A percentile compares a stretch with the other conserved stretches of the same genome.
These are phyloP conservation scores for Nycticryphes semicollaris DNA, from an alignment of 2,113 vertebrate species.

Conservation along the genomic window DNA sequence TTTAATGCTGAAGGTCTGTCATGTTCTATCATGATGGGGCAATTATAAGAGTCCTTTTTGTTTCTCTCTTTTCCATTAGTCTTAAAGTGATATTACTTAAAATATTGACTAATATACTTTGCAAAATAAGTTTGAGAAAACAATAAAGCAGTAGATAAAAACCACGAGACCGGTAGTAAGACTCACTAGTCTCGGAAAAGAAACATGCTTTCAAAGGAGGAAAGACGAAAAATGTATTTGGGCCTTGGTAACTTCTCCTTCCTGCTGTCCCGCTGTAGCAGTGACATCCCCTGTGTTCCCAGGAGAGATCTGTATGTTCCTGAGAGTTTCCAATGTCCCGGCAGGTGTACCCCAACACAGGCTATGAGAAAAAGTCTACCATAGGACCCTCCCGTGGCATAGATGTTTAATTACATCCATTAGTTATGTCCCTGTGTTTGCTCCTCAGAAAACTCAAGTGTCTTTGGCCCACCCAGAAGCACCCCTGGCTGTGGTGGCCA, in stretches of 20 bases:
- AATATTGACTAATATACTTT: background rate
- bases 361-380: background rate
- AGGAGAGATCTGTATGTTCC: background rate
- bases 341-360: background rate
- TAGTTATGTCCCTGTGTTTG: background rate
- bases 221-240: background rate
- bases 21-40: background rate
- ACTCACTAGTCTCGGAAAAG: background rate
- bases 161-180: background rate
- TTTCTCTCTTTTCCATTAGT: background rate
- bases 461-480: fast-evolving
- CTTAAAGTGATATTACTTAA: background rate
- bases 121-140: background rate
- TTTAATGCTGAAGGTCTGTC: background rate
- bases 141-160: background rate
- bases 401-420: background rate
- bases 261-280: background rate
- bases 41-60: background rate
- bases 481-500: background rate
- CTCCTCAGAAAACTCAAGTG: background rate
- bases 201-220: background rate
- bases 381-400: fast-evolving
- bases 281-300: background rate
- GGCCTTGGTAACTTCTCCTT: background rate
- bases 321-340: background rate